Base-by-base conservation (phyloP, 2,113 vertebrate genomes). In the Glaucidium brasilianum region DNA sequence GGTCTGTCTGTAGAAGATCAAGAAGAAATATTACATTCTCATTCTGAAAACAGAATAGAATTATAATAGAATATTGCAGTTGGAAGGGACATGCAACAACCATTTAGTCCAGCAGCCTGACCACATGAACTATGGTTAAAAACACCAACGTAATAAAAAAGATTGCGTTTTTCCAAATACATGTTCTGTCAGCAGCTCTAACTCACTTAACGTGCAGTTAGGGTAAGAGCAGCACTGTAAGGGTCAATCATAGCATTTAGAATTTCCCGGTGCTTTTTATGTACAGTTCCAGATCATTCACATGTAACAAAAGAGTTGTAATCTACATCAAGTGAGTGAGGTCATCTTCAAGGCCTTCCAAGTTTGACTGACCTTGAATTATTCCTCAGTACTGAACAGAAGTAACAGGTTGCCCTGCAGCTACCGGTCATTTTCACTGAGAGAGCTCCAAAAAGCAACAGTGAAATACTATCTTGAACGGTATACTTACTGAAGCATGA, bases 221-320 rank as follows among this genome's bases (percentile, higher is more conserved):
- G 22, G 26, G 32, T 75, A 64, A 47, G 32, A 62, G 66, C 52
- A 68, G 73, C 15, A 68, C 52, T 89, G 43, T 67, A 74, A 83
- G 86, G 60, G 27, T 59, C 72, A 75, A 2, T 35, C 2, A 5
- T 47, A 89, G 66, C 77, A 64, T 92, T 90, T 68, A 89, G 73
- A 91, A 91, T 90, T 96, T 96, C 73, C 90, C 67, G 80, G 73
- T 81, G n/a, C 69, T 53, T 87, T 92, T 95, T 87, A 32, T 45
- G 60, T 94, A 25, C 16, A 11, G 56, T 89, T 87, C 60, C 94
- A 87, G 81, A 78, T 91, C 84, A 75, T 89, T 96, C 86, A 68
- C 84, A 87, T 68, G 35, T 92, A 96, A 97, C 89, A 94, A 94
- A 92, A 90, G 91, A 35, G 68, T 63, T 95, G 84, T 96, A 81